phyloP scores from a whole-genome alignment of 2,888 invertebrate genomes.

The Pyralis farinalis region DNA sequence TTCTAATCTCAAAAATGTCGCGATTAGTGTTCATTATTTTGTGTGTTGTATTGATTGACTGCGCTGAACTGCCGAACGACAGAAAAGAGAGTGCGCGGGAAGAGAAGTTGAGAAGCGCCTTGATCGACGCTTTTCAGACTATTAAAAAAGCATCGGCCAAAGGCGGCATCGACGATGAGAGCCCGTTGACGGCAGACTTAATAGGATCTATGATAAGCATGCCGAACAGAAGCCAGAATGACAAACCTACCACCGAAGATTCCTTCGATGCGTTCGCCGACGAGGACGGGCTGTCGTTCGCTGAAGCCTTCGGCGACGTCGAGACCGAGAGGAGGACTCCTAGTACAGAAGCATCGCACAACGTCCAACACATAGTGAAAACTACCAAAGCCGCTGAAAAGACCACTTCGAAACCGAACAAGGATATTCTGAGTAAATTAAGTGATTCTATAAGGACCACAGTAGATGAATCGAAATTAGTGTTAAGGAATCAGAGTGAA shows the following conservation, averaged over 20 bases:
- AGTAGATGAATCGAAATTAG: slow-evolving; percentile 61
- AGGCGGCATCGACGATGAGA: slow-evolving; percentile 57
- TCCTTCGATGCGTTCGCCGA: slow-evolving; percentile 62
- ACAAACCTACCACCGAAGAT: slow-evolving; percentile 42
- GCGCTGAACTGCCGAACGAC: slow-evolving; percentile 45
- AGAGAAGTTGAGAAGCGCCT: slow-evolving; percentile 62
- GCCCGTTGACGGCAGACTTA: slow-evolving; percentile 50
- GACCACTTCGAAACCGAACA: slow-evolving; percentile 47
- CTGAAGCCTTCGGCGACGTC: slow-evolving; percentile 38
- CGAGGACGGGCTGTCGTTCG: slow-evolving; percentile 65
- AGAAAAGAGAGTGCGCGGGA: slow-evolving; percentile 58
- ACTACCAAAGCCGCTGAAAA: slow-evolving; percentile 46
- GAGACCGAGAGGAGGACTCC: slow-evolving; percentile 41
- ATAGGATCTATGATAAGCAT: slow-evolving; percentile 50
- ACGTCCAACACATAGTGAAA: slow-evolving; percentile 71
- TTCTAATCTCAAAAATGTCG: slow-evolving; percentile 44
- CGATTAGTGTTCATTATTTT: slow-evolving; percentile 54
- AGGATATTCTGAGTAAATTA: slow-evolving; percentile 50
- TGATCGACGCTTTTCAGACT: slow-evolving; percentile 72
- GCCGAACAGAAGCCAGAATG: slow-evolving; percentile 33
- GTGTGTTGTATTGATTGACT: slow-evolving; percentile 49
- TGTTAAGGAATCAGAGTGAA: slow-evolving; percentile 29
- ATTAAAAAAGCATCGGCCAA: slow-evolving; percentile 68
- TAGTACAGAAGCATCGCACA: slow-evolving; percentile 66
- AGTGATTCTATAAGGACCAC: slow-evolving; percentile 53